phyloP scores from a whole-genome alignment of 2,797 vertebrate genomes.

The Molossus molossus region DNA sequence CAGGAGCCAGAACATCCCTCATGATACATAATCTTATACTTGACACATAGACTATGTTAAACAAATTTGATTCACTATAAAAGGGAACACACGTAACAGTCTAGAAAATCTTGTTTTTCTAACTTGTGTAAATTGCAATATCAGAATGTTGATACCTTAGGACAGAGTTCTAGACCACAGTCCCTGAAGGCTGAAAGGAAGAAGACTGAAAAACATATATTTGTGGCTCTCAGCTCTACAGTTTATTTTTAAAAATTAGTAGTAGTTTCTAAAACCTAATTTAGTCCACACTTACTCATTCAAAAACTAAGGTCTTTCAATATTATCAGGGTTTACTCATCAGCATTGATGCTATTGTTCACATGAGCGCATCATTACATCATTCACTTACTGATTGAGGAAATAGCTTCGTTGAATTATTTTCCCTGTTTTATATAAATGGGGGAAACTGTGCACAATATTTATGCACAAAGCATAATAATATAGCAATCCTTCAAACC shows the following conservation, averaged over 20 bases:
- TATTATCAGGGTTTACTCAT: conserved; percentile 65
- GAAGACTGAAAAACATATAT: conserved; percentile 36
- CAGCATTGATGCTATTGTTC: conserved; percentile 68
- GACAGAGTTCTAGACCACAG: background rate
- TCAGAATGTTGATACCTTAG: conserved; percentile 18
- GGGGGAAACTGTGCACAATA: background rate
- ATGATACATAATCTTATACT: background rate
- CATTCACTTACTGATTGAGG: conserved; percentile 67
- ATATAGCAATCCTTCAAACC: conserved; percentile 66
- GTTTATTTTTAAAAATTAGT: conserved; percentile 66
- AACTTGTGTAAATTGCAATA: conserved; percentile 51
- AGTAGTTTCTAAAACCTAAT: conserved; percentile 60
- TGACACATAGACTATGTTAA: background rate
- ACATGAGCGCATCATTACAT: conserved; percentile 66
- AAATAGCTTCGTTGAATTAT: conserved; percentile 79
- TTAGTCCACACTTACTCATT: conserved; percentile 77
- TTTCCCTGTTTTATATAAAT: conserved; percentile 81
- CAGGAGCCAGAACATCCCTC: background rate
- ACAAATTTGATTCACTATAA: conserved; percentile 24
- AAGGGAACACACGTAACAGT: background rate
- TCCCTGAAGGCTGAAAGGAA: background rate
- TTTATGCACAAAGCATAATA: conserved; percentile 77
- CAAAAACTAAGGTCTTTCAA: conserved; percentile 71
- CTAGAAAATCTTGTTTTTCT: conserved; percentile 10
- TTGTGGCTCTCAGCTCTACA: conserved; percentile 23